These are phyloP conservation scores for Passerculus sandwichensis DNA, from an alignment of 2,797 vertebrate species.

Conservation along the genomic window DNA sequence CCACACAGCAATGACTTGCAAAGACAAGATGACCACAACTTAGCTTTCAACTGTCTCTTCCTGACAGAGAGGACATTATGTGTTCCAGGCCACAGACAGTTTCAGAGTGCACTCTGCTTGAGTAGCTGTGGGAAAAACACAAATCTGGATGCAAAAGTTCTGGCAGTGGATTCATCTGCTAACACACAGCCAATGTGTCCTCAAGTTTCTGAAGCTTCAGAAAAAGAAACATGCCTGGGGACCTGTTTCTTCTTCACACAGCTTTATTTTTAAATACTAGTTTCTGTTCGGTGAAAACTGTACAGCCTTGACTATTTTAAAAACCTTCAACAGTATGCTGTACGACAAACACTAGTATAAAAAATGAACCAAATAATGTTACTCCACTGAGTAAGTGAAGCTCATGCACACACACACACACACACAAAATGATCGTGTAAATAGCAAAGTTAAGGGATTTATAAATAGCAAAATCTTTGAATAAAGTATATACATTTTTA, in stretches of 20 bases:
- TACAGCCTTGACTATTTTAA: slow-evolving; percentile 69
- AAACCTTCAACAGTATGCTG: slow-evolving; percentile 62
- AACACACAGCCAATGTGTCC: slow-evolving; percentile 22
- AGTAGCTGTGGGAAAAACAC: not conserved
- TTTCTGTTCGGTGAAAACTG: slow-evolving; percentile 52
- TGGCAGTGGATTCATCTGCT: slow-evolving; percentile 22
- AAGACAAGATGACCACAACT: not conserved
- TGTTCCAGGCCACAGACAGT: not conserved
- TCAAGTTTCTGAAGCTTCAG: slow-evolving; percentile 30
- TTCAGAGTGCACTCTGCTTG: not conserved
- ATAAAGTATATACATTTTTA: slow-evolving; percentile 83
- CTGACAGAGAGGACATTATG: not conserved
- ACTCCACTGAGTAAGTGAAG: slow-evolving; percentile 45
- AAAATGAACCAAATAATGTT: slow-evolving; percentile 58
- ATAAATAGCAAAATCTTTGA: slow-evolving; percentile 84
- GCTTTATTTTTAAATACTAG: slow-evolving; percentile 68
- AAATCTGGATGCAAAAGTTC: not conserved
- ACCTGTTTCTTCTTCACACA: slow-evolving; percentile 53
- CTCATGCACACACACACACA: not conserved
- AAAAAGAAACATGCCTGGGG: slow-evolving; percentile 58
- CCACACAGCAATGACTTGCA: not conserved
- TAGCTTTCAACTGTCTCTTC: not conserved
- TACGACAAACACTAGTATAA: slow-evolving; percentile 63
- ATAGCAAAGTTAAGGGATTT: slow-evolving; percentile 72
- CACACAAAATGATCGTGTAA: slow-evolving; percentile 57